Conservation (phyloP, 1,140 invertebrate genomes). For the Drosophila lacertosa region DNA sequence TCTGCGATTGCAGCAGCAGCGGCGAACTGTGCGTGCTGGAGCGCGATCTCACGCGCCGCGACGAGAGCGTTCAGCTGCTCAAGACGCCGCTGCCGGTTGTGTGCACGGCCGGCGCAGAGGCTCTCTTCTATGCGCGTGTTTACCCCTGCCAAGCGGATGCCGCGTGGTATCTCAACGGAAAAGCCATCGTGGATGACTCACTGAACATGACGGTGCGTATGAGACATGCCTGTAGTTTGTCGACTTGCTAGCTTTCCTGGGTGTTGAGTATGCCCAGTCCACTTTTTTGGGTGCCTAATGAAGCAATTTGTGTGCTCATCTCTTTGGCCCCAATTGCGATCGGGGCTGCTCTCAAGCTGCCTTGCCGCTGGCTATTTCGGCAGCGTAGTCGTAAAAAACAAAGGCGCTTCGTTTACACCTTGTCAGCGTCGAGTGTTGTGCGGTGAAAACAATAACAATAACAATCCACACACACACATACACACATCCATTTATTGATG, state of each 20-base stretch:
- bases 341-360: slow-evolving; percentile 6
- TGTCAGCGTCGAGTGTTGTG: slow-evolving; percentile 27
- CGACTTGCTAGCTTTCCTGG: not conserved
- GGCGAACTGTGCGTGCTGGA: slow-evolving; percentile 77
- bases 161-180: slow-evolving; percentile 76
- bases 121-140: slow-evolving; percentile 78
- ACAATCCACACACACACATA: slow-evolving; percentile 40
- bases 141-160: slow-evolving; percentile 71
- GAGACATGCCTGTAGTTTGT: not conserved
- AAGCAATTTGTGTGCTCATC: slow-evolving; percentile 22
- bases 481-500: slow-evolving; percentile 13
- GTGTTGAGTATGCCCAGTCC: not conserved
- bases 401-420: slow-evolving; percentile 59
- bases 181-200: slow-evolving; percentile 71
- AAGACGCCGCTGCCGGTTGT: slow-evolving; percentile 72
- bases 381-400: slow-evolving; percentile 12
- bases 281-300: slow-evolving; percentile 4
- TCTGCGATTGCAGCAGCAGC: slow-evolving; percentile 68
- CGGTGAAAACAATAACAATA: slow-evolving; percentile 65
- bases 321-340: slow-evolving; percentile 25
- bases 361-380: slow-evolving; percentile 23
- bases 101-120: slow-evolving; percentile 57
- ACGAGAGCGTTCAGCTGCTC: slow-evolving; percentile 65
- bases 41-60: slow-evolving; percentile 44
- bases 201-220: slow-evolving; percentile 78